phyloP scores from a whole-genome alignment of 1,140 invertebrate genomes.

The Oryctes rhinoceros region DNA sequence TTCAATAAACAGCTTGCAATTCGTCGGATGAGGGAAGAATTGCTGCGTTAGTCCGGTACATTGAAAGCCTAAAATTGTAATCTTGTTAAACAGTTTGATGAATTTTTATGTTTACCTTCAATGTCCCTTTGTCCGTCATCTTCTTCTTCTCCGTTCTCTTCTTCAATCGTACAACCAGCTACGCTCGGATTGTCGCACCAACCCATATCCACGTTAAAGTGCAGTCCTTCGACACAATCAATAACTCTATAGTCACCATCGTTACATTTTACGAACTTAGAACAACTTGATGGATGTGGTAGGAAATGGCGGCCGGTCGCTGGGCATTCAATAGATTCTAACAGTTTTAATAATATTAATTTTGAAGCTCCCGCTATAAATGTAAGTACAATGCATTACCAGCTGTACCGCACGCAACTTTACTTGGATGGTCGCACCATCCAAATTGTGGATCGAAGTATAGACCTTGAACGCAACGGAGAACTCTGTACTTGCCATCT shows the following conservation, averaged over 20 bases:
- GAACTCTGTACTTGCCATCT: constrained; percentile 27
- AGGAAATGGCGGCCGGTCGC: neutral
- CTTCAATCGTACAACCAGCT: neutral
- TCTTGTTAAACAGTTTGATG: neutral
- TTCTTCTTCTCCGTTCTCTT: neutral
- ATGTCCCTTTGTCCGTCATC: neutral
- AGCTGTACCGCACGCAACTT: neutral
- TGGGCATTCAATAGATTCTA: neutral
- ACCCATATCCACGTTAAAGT: neutral
- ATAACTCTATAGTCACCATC: neutral
- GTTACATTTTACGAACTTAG: neutral
- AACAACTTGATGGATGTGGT: constrained; percentile 7
- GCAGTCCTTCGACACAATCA: constrained; percentile 11
- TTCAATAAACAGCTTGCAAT: neutral
- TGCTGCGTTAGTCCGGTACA: neutral
- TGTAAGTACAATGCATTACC: neutral
- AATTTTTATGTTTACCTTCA: neutral
- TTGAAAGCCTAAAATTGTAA: neutral
- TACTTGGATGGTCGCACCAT: constrained; percentile 43
- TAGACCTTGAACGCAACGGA: constrained; percentile 44
- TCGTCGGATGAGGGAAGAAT: neutral
- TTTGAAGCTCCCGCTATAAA: neutral
- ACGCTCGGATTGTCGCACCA: neutral
- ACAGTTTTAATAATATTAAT: neutral
- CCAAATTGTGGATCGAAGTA: constrained; percentile 41